Base-by-base conservation (phyloP, 2,797 vertebrate species). In the Characodon lateralis region DNA sequence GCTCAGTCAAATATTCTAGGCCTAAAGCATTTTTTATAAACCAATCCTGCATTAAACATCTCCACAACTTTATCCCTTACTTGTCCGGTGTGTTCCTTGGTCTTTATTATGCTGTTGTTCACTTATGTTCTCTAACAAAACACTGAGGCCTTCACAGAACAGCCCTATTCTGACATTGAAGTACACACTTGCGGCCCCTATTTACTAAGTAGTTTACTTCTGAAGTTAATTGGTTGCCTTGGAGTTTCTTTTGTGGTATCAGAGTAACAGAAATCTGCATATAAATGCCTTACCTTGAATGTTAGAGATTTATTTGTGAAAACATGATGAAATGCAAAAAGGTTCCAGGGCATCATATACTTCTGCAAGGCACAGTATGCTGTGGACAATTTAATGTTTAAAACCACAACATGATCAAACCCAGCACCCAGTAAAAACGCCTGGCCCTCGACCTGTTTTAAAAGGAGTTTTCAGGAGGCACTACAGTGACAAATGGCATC, bases 401-500 rank as follows among this genome's bases (percentile, higher is more conserved):
- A 83, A 85, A 71, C 77, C 76, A 85, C 58, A 76, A 79, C 72
- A 55, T 50, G 5, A 84, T 76, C 72, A 41, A 75, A 31, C 77
- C 58, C 50, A 20, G 71, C 74, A 41, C 76, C 78, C 82, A 83
- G 66, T 35, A 55, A 80, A n/a, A 73, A 77, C 74, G 84, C 77
- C 73, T 31, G 31, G 31, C 63, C 71, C 73, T 72, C 77, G 73
- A 53, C 80, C 78, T 56, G 76, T 80, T 87, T 85, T 84, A 83
- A 79, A 87, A 88, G 78, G 83, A 83, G 84, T 90, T 78, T 82
- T 90, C 83, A 87, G 68, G 77, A 51, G 74, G 78, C 82, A 75
- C 73, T 28, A 73, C 66, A 12, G 74, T 90, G 90, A 94, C 89
- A 83, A 92, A 94, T 92, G 80, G 83, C 78, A 73, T 75, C 51